Evolutionary conservation across 2,797 vertebrate genomes (phyloP).

Genomic region (Sebastes hubbsi): DNA sequence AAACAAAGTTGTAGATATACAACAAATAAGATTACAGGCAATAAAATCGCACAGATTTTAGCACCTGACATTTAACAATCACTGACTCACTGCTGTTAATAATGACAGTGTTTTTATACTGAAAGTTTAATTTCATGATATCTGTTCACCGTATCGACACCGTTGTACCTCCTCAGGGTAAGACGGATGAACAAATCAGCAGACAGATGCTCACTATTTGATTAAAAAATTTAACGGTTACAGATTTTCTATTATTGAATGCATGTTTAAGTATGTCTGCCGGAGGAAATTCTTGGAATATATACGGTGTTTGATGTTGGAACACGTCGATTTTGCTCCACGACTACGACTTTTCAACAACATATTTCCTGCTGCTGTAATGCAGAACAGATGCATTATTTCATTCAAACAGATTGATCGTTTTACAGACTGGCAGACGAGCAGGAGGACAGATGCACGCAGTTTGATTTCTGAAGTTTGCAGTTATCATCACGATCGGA

Average conservation of each 20-base stretch:
- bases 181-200: background rate
- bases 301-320: background rate
- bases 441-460: background rate
- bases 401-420: background rate
- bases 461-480: slow-evolving; percentile 13
- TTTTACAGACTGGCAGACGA: slow-evolving; percentile 6
- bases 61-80: background rate
- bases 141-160: background rate
- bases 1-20: too few relatives aligned
- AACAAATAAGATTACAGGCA: too few relatives aligned
- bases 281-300: background rate
- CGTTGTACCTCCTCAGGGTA: background rate
- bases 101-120: background rate
- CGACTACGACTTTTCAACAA: background rate
- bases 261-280: background rate
- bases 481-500: slow-evolving; percentile 37
- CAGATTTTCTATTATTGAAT: slow-evolving; percentile 6
- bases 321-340: background rate
- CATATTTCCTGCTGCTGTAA: background rate
- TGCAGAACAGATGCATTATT: slow-evolving; percentile 1
- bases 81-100: background rate
- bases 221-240: background rate
- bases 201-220: slow-evolving; percentile 10
- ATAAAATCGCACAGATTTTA: background rate
- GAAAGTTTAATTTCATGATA: background rate